These are phyloP conservation scores for Orussus abietinus DNA, from an alignment of 1,140 invertebrate genomes.

Conservation along the genomic window DNA sequence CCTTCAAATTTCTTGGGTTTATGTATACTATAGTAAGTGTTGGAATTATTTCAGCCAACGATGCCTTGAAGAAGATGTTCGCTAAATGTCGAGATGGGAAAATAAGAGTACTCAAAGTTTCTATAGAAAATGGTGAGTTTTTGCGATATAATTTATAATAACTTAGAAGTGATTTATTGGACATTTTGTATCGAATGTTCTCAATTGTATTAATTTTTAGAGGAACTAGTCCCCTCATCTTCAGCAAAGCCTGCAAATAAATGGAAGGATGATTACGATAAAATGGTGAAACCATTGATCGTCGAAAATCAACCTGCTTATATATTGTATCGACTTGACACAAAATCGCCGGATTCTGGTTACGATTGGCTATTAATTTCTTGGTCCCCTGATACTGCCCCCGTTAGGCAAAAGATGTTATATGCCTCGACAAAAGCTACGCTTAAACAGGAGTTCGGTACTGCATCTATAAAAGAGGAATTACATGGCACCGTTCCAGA, in stretches of 20 bases:
- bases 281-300: slow-evolving; percentile 70
- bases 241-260: slow-evolving; percentile 65
- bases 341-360: slow-evolving; percentile 59
- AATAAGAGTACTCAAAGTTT: slow-evolving; percentile 75
- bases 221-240: slow-evolving; percentile 70
- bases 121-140: slow-evolving; percentile 77
- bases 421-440: slow-evolving; percentile 98
- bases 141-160: slow-evolving; percentile 12
- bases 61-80: slow-evolving; percentile 75
- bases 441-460: slow-evolving; percentile 94
- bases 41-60: slow-evolving; percentile 75
- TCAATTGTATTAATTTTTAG: slow-evolving; percentile 54
- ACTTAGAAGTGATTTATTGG: too few species aligned
- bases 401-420: slow-evolving; percentile 94
- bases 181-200: slow-evolving; percentile 11
- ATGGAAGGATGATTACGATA: slow-evolving; percentile 89
- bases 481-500: slow-evolving; percentile 80
- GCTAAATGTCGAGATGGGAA: slow-evolving; percentile 78
- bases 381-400: slow-evolving; percentile 89
- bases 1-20: too few species aligned
- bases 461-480: slow-evolving; percentile 85
- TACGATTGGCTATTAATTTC: slow-evolving; percentile 94
- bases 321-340: slow-evolving; percentile 74
- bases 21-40: too few species aligned
- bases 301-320: slow-evolving; percentile 90